Evolutionary conservation across 2,797 vertebrate species (phyloP).

Genomic region (Pseudocheirus occidentalis): DNA sequence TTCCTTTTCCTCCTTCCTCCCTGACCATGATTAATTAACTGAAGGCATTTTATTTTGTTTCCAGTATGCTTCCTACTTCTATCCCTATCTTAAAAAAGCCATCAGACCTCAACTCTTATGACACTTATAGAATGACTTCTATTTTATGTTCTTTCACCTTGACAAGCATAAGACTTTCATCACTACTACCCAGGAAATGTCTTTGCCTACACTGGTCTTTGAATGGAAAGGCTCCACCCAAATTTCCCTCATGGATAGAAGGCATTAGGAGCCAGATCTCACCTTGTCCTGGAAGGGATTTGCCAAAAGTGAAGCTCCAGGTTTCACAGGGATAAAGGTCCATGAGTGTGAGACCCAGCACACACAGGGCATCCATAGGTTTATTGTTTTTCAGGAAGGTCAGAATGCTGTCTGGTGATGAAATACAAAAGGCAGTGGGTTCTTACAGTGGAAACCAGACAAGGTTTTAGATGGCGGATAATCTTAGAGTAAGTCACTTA

Average conservation of each 20-base stretch:
- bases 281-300: conserved; percentile 85
- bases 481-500: background rate
- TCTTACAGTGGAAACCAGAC: conserved; percentile 3
- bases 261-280: background rate
- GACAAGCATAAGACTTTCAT: no score
- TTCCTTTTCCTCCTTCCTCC: background rate
- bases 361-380: conserved; percentile 84
- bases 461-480: background rate
- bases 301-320: conserved; percentile 86
- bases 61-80: background rate
- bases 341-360: conserved; percentile 84
- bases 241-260: rapidly evolving
- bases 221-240: background rate
- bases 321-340: conserved; percentile 85
- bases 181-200: background rate
- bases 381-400: conserved; percentile 85
- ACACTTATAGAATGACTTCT: background rate
- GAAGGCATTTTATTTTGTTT: background rate
- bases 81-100: background rate
- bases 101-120: background rate
- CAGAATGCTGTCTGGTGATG: conserved; percentile 82
- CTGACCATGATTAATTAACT: background rate
- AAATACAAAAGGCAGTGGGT: rapidly evolving
- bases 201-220: background rate
- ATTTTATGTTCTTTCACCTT: background rate